Evolutionary conservation across 2,113 vertebrate genomes (phyloP).

Genomic region (Grammomys dolichurus): DNA sequence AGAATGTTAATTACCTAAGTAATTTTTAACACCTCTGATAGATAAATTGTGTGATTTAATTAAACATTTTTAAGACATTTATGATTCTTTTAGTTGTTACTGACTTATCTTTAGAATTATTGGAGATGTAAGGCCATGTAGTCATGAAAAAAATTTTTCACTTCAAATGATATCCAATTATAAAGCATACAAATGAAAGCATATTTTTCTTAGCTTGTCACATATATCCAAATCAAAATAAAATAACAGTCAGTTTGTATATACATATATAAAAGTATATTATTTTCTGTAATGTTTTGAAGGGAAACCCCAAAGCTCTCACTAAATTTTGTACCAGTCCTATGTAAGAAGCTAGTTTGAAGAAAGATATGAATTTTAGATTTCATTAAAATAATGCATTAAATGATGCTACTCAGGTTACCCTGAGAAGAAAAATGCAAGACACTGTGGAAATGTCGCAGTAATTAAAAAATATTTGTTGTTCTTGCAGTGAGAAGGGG

Average conservation of each 20-base stretch:
- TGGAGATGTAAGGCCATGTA: neutral
- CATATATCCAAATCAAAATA: neutral
- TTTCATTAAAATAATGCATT: slow-evolving; percentile 28
- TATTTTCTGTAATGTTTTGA: neutral
- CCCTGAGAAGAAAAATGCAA: neutral
- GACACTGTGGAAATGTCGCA: neutral
- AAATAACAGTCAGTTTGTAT: neutral
- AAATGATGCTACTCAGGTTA: neutral
- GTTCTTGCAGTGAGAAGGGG: neutral
- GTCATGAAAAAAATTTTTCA: neutral
- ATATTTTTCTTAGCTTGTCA: neutral
- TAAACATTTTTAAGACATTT: neutral
- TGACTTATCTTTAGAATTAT: neutral
- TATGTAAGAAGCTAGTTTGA: neutral
- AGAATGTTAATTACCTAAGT: neutral
- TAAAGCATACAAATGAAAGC: neutral
- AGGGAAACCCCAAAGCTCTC: neutral
- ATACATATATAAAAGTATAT: neutral
- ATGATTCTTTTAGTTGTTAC: neutral
- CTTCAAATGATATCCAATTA: neutral
- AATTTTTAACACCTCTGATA: neutral
- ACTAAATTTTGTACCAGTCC: neutral
- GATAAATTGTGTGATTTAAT: neutral
- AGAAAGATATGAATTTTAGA: neutral
- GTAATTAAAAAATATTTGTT: neutral